These are phyloP conservation scores for Coranthus polyacanthus DNA, from an alignment of 2,797 vertebrate genomes.

Conservation along the genomic window DNA sequence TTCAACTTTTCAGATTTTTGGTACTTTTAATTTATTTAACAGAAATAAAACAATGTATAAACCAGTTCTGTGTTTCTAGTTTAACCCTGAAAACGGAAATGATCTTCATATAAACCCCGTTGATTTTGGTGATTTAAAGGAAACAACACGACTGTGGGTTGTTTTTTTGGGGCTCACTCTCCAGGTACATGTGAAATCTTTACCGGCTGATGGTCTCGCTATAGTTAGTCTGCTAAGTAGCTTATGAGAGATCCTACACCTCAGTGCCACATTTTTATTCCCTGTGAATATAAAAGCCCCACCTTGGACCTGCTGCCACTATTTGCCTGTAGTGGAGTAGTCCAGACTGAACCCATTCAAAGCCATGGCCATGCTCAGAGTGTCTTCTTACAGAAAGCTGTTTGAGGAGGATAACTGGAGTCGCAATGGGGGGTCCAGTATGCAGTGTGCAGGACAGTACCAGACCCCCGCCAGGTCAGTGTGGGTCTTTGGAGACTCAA, in stretches of 20 bases:
- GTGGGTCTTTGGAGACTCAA: background rate
- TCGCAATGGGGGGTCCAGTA: slow-evolving; percentile 34
- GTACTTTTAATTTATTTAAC: slow-evolving; percentile 89
- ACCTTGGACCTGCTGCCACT: slow-evolving; percentile 17
- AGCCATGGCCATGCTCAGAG: slow-evolving; percentile 81
- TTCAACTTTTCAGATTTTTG: slow-evolving; percentile 69
- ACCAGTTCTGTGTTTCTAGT: slow-evolving; percentile 16
- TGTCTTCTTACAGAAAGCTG: slow-evolving; percentile 84
- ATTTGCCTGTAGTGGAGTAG: slow-evolving; percentile 43
- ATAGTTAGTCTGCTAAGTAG: slow-evolving; percentile 65
- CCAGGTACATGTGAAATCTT: slow-evolving; percentile 74
- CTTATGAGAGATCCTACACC: slow-evolving; percentile 69
- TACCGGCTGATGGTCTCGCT: slow-evolving; percentile 67
- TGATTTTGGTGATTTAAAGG: background rate
- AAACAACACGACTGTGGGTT: background rate
- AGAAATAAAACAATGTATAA: slow-evolving; percentile 81
- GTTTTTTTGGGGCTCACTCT: slow-evolving; percentile 30
- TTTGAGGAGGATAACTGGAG: slow-evolving; percentile 79
- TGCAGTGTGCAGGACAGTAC: slow-evolving; percentile 67
- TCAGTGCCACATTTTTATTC: slow-evolving; percentile 75
- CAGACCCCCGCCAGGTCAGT: slow-evolving; percentile 68
- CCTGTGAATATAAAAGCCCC: slow-evolving; percentile 72
- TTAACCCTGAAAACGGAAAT: background rate
- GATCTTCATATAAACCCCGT: background rate
- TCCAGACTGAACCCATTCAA: slow-evolving; percentile 16